Evolutionary conservation across 1,140 invertebrate species (phyloP).

Genomic region (Lepidostoma basale): DNA sequence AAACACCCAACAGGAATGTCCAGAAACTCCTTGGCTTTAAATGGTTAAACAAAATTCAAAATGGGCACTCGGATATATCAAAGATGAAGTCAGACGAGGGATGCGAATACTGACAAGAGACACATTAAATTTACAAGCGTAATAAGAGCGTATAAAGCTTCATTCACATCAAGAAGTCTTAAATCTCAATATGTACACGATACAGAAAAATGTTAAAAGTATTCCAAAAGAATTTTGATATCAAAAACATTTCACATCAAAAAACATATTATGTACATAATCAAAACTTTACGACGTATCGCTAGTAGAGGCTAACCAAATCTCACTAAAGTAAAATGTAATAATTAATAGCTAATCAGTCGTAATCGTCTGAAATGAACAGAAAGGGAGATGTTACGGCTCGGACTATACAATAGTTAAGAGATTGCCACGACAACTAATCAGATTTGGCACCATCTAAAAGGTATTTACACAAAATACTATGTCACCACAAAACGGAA

Average conservation of each 20-base stretch:
- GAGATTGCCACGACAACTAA: slow-evolving; percentile 33
- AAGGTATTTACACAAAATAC: slow-evolving; percentile 23
- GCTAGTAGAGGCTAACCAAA: slow-evolving; percentile 25
- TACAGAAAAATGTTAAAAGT: not conserved
- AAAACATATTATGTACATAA: slow-evolving; percentile 6
- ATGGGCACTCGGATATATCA: too few relatives aligned
- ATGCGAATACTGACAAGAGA: not conserved
- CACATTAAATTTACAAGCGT: not conserved
- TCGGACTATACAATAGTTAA: too few relatives aligned
- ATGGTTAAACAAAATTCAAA: too few relatives aligned
- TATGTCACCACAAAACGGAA: slow-evolving; percentile 15
- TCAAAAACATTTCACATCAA: slow-evolving; percentile 9
- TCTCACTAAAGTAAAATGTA: slow-evolving; percentile 19
- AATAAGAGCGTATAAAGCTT: slow-evolving; percentile 21
- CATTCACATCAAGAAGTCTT: slow-evolving; percentile 31
- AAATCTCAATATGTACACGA: slow-evolving; percentile 30
- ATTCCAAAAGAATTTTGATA: not conserved
- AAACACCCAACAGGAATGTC: not conserved
- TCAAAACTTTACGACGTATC: slow-evolving; percentile 2
- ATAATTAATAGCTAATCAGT: slow-evolving; percentile 45
- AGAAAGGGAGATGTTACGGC: slow-evolving; percentile 34
- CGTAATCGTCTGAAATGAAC: slow-evolving; percentile 33
- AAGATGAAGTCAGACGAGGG: not conserved
- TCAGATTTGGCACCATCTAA: slow-evolving; percentile 43
- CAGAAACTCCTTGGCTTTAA: not conserved